Base-by-base conservation (phyloP, 1,140 invertebrate species). In the Plodia interpunctella region DNA sequence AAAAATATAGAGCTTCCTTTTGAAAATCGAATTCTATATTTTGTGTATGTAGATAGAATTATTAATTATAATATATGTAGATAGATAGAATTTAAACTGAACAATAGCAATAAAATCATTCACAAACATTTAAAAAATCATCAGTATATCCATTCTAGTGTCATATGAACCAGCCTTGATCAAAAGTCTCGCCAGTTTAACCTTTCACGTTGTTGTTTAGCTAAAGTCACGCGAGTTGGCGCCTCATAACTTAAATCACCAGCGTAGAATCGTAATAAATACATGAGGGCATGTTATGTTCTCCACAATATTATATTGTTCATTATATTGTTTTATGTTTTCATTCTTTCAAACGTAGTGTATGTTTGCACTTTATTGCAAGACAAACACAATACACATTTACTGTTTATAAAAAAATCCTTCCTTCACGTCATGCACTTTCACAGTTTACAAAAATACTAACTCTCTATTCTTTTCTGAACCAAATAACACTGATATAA, bases 141-240 rank as follows among this genome's bases (percentile, higher is more conserved):
- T 44, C 38, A 15, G 13, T 17, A 44, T 44, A 32, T 44, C 13
- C 13, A 10, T 44, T 17, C 13, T n/a, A n/a, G 38, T 44, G n/a
- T 0, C 1, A 2, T 44, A 44, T 44, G 38, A 44, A 44, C 5
- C 10, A 44, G 13, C 51, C 51, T 53, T 53, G 51, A 53, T 53
- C 20, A 25, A 6, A 25, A 20, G 51, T 53, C 11, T 25, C 51
- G 21, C 20, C 18, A 51, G 49, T 53, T 53, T 25, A 51, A 53
- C 51, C 51, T 53, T 53, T 53, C 51, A 53, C 51, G 51, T 21
- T 52, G 6, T 53, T 53, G 51, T 53, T 53, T 25, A 25, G n/a
- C 19, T 2, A 53, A 20, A 25, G 21, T 25, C 51, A 20, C 51
- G 51, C 28, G 25, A 5, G 28, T n/a, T 53, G 19, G 51, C 21